Evolutionary conservation across 2,797 vertebrate genomes (phyloP).

Genomic region (Rhinogobio ventralis): DNA sequence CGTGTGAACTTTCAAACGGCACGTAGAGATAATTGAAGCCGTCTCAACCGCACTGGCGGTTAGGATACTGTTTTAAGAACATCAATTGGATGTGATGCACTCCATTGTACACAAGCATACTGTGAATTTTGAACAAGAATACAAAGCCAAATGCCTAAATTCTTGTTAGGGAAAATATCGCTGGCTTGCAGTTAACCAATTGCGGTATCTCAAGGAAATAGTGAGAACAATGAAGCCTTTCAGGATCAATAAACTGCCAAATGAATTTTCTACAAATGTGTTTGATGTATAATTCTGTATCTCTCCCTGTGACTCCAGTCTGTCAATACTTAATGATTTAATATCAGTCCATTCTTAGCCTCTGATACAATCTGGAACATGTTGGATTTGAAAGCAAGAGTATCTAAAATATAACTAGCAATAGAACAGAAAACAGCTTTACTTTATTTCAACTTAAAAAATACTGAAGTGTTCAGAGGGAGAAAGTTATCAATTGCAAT

Average conservation of each 20-base stretch:
- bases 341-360: slow-evolving; percentile 9
- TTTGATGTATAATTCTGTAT: slow-evolving; percentile 40
- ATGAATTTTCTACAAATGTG: slow-evolving; percentile 23
- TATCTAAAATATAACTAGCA: background rate
- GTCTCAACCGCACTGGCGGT: slow-evolving; percentile 20
- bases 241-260: slow-evolving; percentile 18
- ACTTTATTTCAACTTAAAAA: slow-evolving; percentile 6
- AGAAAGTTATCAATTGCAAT: background rate
- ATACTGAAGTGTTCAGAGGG: background rate
- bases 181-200: slow-evolving; percentile 11
- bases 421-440: background rate
- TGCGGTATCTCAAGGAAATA: slow-evolving; percentile 8
- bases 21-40: slow-evolving; percentile 26
- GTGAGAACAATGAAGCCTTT: slow-evolving; percentile 3
- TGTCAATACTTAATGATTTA: slow-evolving; percentile 32
- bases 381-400: background rate
- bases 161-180: background rate
- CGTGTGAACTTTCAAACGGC: slow-evolving; percentile 23
- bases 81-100: background rate
- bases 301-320: background rate
- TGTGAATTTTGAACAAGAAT: background rate
- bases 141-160: background rate
- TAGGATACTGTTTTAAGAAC: slow-evolving; percentile 22
- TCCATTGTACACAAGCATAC: background rate
- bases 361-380: background rate